phyloP scores from a whole-genome alignment of 2,113 vertebrate species.

The Eulemur macaco region DNA sequence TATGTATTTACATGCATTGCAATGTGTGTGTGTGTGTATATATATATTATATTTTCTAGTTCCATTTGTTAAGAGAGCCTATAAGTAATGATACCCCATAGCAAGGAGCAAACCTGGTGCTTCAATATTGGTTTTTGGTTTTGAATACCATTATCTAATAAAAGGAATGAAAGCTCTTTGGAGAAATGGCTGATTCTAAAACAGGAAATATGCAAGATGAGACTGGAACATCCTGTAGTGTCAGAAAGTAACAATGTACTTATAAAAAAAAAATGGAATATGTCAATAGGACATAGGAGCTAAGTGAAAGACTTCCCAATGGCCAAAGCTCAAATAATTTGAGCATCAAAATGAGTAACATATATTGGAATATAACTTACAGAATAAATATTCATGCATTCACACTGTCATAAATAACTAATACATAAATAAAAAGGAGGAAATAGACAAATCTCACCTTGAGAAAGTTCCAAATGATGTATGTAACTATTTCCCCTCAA shows the following conservation, averaged over 20 bases:
- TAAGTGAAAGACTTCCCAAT: too few relatives aligned
- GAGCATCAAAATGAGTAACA: neutral
- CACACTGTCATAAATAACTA: neutral
- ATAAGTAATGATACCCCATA: neutral
- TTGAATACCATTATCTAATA: neutral
- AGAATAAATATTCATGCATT: neutral
- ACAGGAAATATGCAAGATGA: too few relatives aligned
- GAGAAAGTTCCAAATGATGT: neutral
- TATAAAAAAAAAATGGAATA: too few relatives aligned
- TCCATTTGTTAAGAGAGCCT: neutral
- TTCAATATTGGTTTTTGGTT: neutral
- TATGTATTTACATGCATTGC: neutral
- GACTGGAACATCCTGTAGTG: too few relatives aligned
- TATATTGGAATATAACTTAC: neutral
- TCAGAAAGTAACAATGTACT: too few relatives aligned
- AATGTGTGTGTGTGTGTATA: too few relatives aligned
- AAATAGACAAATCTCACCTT: neutral
- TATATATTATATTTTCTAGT: neutral
- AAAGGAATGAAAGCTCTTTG: too few relatives aligned
- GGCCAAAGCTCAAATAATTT: neutral
- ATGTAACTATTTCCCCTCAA: neutral
- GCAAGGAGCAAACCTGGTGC: too few relatives aligned
- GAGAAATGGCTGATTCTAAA: too few relatives aligned
- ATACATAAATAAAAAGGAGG: neutral
- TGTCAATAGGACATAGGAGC: too few relatives aligned